Percentiles rank a stretch among this genome's conserved stretches.
These are phyloP conservation scores for fruit fly (Drosophila melanogaster) DNA, from an alignment of 1,140 invertebrate species.

Conservation along the genomic window Release_6_plus_ISO1_MT NT_037436.4:3270501-3271000, in stretches of 20 bases:
- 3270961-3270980: slow-evolving; percentile 18
- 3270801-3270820: slow-evolving; percentile 69
- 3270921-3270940: slow-evolving; percentile 58
- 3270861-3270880: slow-evolving; percentile 32
- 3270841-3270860: slow-evolving; percentile 82
- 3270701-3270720: slow-evolving; percentile 56
- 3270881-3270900: slow-evolving; percentile 43
- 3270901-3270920: slow-evolving; percentile 50
- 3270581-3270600: no score
- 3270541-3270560: no score
- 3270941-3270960: slow-evolving; percentile 39
- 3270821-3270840: slow-evolving; percentile 83
- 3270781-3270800: slow-evolving; percentile 56
- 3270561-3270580: no score
- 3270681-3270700: slow-evolving; percentile 64
- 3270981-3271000: slow-evolving; percentile 13
- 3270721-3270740: slow-evolving; percentile 6
- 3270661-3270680: slow-evolving; percentile 57
- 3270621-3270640: slow-evolving; percentile 63
- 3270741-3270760: slow-evolving; percentile 13
- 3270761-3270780: slow-evolving; percentile 53
- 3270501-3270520: no score
- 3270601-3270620: not conserved
- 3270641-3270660: slow-evolving; percentile 69
- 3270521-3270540: no score